Evolutionary conservation across 2,797 vertebrate genomes (phyloP).

Genomic region (Siniperca scherzeri): DNA sequence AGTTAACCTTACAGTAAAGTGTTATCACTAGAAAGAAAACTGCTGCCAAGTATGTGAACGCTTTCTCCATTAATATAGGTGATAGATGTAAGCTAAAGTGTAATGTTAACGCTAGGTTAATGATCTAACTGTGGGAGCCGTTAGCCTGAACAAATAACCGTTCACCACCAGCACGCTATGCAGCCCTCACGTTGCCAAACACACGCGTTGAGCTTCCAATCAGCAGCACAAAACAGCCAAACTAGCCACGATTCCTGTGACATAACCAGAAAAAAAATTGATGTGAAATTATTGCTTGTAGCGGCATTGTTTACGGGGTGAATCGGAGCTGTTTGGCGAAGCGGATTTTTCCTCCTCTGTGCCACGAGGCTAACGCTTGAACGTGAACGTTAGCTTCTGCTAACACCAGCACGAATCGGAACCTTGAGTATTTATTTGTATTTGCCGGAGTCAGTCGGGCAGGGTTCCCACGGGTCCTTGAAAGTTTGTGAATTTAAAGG

Average conservation of each 20-base stretch:
- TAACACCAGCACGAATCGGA: background rate
- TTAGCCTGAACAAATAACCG: background rate
- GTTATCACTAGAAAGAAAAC: too few species aligned
- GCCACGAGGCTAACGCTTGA: background rate
- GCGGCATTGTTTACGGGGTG: fast-evolving
- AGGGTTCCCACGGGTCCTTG: background rate
- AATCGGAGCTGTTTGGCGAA: fast-evolving
- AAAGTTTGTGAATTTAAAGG: too few species aligned
- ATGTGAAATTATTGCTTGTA: fast-evolving
- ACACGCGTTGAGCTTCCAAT: background rate
- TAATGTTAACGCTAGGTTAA: too few species aligned
- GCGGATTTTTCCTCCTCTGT: background rate
- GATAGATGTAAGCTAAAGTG: background rate
- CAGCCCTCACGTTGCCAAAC: background rate
- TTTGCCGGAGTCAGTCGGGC: background rate
- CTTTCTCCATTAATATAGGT: background rate
- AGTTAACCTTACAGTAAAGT: too few species aligned
- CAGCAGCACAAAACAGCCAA: background rate
- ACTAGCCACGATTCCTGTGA: background rate
- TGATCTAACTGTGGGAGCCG: background rate
- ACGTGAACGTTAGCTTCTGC: background rate
- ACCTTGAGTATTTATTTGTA: background rate
- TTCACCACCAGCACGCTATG: background rate
- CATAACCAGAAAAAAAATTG: fast-evolving
- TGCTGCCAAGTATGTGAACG: background rate